Percentiles rank a stretch among this genome's conserved stretches.
Evolutionary conservation across 2,113 vertebrate species (phyloP).

Genomic region (Marmota monax): DNA sequence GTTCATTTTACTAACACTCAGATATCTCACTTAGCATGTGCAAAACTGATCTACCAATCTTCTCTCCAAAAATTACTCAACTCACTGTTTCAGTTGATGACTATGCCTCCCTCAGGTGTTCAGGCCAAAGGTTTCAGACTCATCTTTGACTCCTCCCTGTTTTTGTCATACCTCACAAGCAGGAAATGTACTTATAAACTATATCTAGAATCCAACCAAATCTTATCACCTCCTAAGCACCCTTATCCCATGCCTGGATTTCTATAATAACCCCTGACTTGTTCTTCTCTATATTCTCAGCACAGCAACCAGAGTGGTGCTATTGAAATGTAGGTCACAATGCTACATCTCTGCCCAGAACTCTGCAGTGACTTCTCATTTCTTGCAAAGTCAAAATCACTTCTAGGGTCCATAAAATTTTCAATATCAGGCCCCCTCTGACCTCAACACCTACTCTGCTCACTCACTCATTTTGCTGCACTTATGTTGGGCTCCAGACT

Average conservation of each 20-base stretch:
- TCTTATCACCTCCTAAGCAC: not conserved
- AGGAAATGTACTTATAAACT: not conserved
- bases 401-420: not conserved
- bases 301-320: not conserved
- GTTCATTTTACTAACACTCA: not conserved
- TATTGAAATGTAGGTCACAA: not conserved
- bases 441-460: not conserved
- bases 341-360: not conserved
- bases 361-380: not conserved
- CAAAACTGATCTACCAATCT: not conserved
- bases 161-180: not conserved
- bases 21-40: not conserved
- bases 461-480: not conserved
- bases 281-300: not conserved
- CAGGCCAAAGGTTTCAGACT: not conserved
- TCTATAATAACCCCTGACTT: not conserved
- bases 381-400: not conserved
- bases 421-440: not conserved
- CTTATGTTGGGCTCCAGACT: no score
- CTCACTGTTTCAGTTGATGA: not conserved
- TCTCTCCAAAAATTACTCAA: not conserved
- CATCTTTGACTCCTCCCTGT: not conserved
- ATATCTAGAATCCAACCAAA: not conserved
- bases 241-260: not conserved
- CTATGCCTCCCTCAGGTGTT: not conserved